phyloP scores from a whole-genome alignment of 2,888 invertebrate genomes.

The Hirtodrosophila cameraria region DNA sequence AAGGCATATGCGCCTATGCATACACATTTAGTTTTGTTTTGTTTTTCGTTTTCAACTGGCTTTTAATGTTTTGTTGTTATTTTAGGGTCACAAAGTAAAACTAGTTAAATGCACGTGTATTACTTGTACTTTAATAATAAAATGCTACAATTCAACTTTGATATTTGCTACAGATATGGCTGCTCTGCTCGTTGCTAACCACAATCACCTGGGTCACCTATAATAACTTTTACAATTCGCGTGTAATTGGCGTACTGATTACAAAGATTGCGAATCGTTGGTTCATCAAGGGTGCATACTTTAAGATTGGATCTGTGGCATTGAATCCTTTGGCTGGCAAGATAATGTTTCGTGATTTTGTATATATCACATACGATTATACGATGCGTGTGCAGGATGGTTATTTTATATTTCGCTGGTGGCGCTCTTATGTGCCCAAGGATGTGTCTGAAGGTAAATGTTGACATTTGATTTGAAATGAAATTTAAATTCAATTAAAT shows the following conservation, averaged over 20 bases:
- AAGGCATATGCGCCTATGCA: no score
- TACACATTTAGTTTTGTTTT: not conserved
- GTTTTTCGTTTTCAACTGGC: no score
- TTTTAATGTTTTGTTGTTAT: not conserved
- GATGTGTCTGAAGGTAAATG: slow-evolving; percentile 95
- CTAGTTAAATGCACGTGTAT: slow-evolving; percentile 1
- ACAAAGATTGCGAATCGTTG: slow-evolving; percentile 95
- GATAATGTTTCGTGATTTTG: slow-evolving; percentile 98
- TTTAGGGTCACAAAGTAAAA: slow-evolving; percentile 6
- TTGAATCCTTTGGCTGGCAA: slow-evolving; percentile 98
- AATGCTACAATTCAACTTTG: slow-evolving; percentile 7
- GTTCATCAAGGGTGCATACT: slow-evolving; percentile 93
- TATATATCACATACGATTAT: slow-evolving; percentile 97
- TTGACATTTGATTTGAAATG: accelerated
- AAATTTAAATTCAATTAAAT: not conserved
- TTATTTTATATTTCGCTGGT: slow-evolving; percentile 98
- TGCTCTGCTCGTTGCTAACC: slow-evolving; percentile 92
- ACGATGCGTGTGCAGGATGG: slow-evolving; percentile 97
- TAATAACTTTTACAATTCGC: slow-evolving; percentile 96
- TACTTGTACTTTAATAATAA: no score
- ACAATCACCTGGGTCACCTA: slow-evolving; percentile 96
- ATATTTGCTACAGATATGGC: slow-evolving; percentile 85
- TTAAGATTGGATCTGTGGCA: slow-evolving; percentile 97
- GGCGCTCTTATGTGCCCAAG: slow-evolving; percentile 97
- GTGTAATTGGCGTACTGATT: slow-evolving; percentile 94